A percentile compares a stretch with the other conserved stretches of the same genome.
phyloP scores from a whole-genome alignment of 2,113 vertebrate genomes.

The Brienomyrus brachyistius region DNA sequence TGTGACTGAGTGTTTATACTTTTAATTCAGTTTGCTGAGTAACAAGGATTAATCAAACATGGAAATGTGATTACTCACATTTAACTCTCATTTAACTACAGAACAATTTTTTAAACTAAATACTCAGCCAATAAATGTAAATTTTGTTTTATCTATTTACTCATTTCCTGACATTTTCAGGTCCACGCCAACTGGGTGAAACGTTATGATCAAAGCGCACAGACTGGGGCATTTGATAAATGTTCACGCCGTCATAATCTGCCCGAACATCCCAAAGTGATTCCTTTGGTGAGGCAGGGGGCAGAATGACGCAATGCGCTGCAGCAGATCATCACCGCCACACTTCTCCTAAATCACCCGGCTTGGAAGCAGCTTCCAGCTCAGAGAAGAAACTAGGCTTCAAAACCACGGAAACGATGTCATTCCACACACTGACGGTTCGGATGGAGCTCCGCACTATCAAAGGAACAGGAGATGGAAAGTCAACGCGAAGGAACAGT shows the following conservation, averaged over 20 bases:
- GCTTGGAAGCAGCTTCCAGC: background rate
- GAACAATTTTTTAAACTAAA: constrained; percentile 34
- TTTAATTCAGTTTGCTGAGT: constrained; percentile 33
- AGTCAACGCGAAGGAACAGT: background rate
- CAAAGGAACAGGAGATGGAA: background rate
- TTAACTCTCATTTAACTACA: constrained; percentile 37
- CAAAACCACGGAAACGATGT: background rate
- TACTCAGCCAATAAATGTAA: constrained; percentile 39
- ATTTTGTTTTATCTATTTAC: constrained; percentile 51
- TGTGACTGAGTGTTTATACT: too few species aligned
- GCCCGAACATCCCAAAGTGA: constrained; percentile 27
- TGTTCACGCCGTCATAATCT: constrained; percentile 28
- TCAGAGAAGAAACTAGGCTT: background rate
- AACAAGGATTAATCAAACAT: constrained; percentile 28
- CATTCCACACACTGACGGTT: background rate
- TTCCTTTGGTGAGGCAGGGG: background rate
- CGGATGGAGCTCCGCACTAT: background rate
- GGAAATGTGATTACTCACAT: constrained; percentile 37
- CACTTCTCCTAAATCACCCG: background rate
- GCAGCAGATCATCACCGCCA: background rate
- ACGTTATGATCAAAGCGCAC: constrained; percentile 19
- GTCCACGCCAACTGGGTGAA: constrained; percentile 21
- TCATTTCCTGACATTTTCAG: constrained; percentile 42
- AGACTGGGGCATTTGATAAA: background rate
- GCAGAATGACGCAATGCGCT: background rate